Percentiles rank a stretch among this genome's conserved stretches.
These are phyloP conservation scores for Xanthostigma xanthostigma DNA, from an alignment of 2,888 invertebrate species.

Conservation along the genomic window DNA sequence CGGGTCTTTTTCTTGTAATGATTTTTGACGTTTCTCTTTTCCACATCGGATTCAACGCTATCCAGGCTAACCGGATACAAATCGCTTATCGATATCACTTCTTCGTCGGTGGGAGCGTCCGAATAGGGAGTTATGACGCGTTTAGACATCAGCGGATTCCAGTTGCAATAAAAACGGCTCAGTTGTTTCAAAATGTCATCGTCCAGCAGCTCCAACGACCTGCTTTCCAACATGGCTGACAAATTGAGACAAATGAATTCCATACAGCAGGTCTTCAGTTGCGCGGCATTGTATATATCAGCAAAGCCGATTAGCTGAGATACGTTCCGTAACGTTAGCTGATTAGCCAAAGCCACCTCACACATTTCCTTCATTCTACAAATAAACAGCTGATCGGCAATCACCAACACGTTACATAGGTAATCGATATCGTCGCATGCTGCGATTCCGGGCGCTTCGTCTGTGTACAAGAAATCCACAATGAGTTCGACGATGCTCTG, in stretches of 20 bases:
- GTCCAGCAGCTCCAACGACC: slow-evolving; percentile 47
- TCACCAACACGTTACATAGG: slow-evolving; percentile 53
- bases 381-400: slow-evolving; percentile 69
- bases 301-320: slow-evolving; percentile 63
- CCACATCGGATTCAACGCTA: slow-evolving; percentile 26
- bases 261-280: slow-evolving; percentile 56
- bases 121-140: slow-evolving; percentile 54
- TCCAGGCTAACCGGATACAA: slow-evolving; percentile 32
- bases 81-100: slow-evolving; percentile 29
- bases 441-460: slow-evolving; percentile 41
- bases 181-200: slow-evolving; percentile 45
- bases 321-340: slow-evolving; percentile 60
- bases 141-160: slow-evolving; percentile 42
- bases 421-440: slow-evolving; percentile 52
- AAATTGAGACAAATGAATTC: slow-evolving; percentile 67
- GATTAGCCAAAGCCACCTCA: slow-evolving; percentile 45
- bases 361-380: slow-evolving; percentile 54
- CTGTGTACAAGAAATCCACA: slow-evolving; percentile 62
- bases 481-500: slow-evolving; percentile 46
- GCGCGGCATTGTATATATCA: slow-evolving; percentile 55
- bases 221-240: slow-evolving; percentile 51
- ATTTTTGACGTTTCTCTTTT: slow-evolving; percentile 14
- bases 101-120: slow-evolving; percentile 44
- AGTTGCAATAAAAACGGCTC: slow-evolving; percentile 47
- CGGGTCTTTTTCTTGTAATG: slow-evolving; percentile 15